Evolutionary conservation across 2,888 invertebrate species (phyloP).

Genomic region (Drosophila maculinotata): DNA sequence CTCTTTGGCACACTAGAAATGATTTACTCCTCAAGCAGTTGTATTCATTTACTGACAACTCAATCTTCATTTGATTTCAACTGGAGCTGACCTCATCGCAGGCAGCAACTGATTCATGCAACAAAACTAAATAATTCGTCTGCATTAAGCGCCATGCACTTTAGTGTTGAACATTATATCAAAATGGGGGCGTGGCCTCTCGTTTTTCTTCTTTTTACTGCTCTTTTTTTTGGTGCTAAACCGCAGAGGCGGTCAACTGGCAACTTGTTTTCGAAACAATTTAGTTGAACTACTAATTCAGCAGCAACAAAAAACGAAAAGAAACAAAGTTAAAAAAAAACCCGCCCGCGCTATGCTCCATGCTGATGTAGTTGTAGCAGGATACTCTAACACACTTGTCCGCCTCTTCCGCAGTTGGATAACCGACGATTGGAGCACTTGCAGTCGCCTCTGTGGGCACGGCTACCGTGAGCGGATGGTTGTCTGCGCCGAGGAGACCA

Average conservation of each 20-base stretch:
- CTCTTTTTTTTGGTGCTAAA: slow-evolving; percentile 11
- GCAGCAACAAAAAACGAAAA: slow-evolving; percentile 4
- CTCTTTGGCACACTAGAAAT: neutral
- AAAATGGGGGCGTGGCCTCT: slow-evolving; percentile 38
- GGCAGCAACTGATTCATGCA: slow-evolving; percentile 21
- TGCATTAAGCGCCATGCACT: slow-evolving; percentile 49
- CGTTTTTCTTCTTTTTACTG: neutral
- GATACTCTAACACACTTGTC: slow-evolving; percentile 52
- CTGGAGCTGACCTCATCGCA: neutral
- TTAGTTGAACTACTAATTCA: slow-evolving; percentile 62
- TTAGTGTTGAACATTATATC: slow-evolving; percentile 48
- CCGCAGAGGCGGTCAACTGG: slow-evolving; percentile 54
- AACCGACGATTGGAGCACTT: slow-evolving; percentile 94
- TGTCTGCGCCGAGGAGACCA: slow-evolving; percentile 93
- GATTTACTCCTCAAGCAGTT: neutral
- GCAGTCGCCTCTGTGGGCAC: slow-evolving; percentile 94
- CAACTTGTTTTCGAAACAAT: slow-evolving; percentile 55
- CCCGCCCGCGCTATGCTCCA: slow-evolving; percentile 24
- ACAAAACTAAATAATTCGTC: slow-evolving; percentile 32
- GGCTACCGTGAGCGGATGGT: slow-evolving; percentile 93
- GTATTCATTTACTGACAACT: slow-evolving; percentile 9
- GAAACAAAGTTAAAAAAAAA: neutral
- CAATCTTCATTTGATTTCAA: neutral
- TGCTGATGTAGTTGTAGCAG: slow-evolving; percentile 16
- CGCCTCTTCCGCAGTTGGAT: slow-evolving; percentile 90